These are phyloP conservation scores for Chitala chitala DNA, from an alignment of 2,113 vertebrate species.

Conservation along the genomic window DNA sequence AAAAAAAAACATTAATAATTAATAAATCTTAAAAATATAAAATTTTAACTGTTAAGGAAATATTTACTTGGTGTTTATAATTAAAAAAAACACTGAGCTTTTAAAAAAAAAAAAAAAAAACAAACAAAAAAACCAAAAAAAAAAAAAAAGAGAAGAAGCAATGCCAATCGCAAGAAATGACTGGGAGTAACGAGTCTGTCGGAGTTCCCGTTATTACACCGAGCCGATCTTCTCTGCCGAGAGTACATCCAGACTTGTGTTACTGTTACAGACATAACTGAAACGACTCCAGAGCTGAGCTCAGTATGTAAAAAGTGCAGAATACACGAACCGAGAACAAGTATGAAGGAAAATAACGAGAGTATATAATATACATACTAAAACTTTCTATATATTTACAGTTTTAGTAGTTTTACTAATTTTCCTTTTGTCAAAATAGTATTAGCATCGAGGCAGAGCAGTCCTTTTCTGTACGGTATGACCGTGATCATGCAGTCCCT, in stretches of 20 bases:
- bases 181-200: conserved; percentile 44
- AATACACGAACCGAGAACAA: conserved; percentile 48
- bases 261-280: conserved; percentile 45
- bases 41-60: no score
- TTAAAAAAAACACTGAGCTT: no score
- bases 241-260: conserved; percentile 38
- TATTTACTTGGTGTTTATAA: no score
- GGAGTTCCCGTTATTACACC: conserved; percentile 45
- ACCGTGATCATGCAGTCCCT: conserved; percentile 57
- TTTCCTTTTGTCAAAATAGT: conserved; percentile 31
- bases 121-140: conserved; percentile 49
- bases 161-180: conserved; percentile 27
- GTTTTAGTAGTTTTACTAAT: conserved; percentile 15
- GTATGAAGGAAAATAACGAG: conserved; percentile 31
- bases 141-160: conserved; percentile 16
- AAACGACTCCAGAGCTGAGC: conserved; percentile 42
- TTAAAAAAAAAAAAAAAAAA: no score
- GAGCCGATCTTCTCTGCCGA: conserved; percentile 36
- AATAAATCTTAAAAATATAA: no score
- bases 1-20: no score
- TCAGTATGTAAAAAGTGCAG: conserved; percentile 58
- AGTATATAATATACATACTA: conserved; percentile 20
- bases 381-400: conserved; percentile 24
- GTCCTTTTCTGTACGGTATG: conserved; percentile 58
- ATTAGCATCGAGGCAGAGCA: conserved; percentile 63